Evolutionary conservation across 2,113 vertebrate genomes (phyloP).

Genomic region (Morone saxatilis): DNA sequence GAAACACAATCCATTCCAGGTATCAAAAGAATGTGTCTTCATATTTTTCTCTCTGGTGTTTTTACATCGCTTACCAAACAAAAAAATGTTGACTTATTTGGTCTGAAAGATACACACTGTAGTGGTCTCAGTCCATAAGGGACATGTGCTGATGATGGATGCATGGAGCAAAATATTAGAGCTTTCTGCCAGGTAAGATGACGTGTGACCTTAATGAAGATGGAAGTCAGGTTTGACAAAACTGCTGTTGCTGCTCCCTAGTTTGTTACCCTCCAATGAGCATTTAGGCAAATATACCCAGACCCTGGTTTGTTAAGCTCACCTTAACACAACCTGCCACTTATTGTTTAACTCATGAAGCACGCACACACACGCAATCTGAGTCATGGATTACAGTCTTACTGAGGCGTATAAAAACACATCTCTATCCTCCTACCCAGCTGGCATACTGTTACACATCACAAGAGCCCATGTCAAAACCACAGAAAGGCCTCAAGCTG

Average conservation of each 20-base stretch:
- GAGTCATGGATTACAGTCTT: slow-evolving; percentile 67
- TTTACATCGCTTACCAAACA: background rate
- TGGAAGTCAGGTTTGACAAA: background rate
- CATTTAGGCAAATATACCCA: slow-evolving; percentile 2
- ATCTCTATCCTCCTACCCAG: slow-evolving; percentile 65
- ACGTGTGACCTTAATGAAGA: slow-evolving; percentile 2
- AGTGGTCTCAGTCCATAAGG: background rate
- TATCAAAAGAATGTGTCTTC: background rate
- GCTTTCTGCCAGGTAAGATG: background rate
- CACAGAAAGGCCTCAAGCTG: slow-evolving; percentile 65
- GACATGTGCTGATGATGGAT: background rate
- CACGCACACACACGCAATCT: slow-evolving; percentile 4
- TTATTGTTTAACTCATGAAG: slow-evolving; percentile 52
- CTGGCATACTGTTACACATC: slow-evolving; percentile 65
- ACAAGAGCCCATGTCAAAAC: slow-evolving; percentile 64
- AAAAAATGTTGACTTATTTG: slow-evolving; percentile 1
- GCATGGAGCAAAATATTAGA: background rate
- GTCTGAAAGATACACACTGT: background rate
- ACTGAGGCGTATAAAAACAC: slow-evolving; percentile 53
- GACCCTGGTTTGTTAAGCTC: slow-evolving; percentile 4
- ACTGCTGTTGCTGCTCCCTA: background rate
- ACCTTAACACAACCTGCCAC: slow-evolving; percentile 30
- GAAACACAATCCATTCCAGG: background rate
- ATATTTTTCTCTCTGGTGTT: background rate
- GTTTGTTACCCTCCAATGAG: slow-evolving; percentile 10